Percentiles rank a stretch among this genome's conserved stretches.
phyloP scores from a whole-genome alignment of 1,140 invertebrate genomes.

The Hestina assimilis region DNA sequence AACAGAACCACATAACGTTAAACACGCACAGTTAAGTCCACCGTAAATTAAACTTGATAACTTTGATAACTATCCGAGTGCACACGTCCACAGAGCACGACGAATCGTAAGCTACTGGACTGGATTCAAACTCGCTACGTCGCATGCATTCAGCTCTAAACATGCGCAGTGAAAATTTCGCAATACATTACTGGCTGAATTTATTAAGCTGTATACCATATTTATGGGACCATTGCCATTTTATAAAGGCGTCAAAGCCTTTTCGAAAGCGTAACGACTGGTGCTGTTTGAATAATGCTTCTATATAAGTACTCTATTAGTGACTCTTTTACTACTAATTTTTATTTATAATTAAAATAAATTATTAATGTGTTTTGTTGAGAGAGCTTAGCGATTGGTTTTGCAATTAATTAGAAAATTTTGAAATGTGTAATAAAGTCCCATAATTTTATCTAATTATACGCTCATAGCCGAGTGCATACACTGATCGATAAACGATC shows the following conservation, averaged over 20 bases:
- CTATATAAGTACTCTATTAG: not conserved
- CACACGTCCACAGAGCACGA: conserved; percentile 15
- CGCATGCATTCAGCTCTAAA: conserved; percentile 22
- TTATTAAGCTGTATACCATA: conserved; percentile 12
- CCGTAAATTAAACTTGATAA: conserved; percentile 12
- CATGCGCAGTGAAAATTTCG: conserved; percentile 29
- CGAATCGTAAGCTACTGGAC: conserved; percentile 25
- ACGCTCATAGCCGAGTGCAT: too few relatives aligned
- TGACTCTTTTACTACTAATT: not conserved
- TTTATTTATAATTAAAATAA: not conserved
- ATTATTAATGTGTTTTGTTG: not conserved
- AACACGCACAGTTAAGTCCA: conserved; percentile 24
- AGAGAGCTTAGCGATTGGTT: too few relatives aligned
- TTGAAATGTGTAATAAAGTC: too few relatives aligned
- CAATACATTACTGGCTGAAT: conserved; percentile 18
- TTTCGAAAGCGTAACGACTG: not conserved
- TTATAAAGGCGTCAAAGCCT: conserved; percentile 20
- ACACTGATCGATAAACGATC: too few relatives aligned
- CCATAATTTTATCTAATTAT: too few relatives aligned
- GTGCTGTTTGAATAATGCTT: not conserved
- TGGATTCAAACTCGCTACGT: conserved; percentile 29
- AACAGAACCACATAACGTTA: conserved; percentile 7
- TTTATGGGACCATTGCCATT: conserved; percentile 14
- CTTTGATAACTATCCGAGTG: not conserved
- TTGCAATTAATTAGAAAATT: too few relatives aligned